Evolutionary conservation across 2,888 invertebrate genomes (phyloP).

Genomic region (Lypha dubia): DNA sequence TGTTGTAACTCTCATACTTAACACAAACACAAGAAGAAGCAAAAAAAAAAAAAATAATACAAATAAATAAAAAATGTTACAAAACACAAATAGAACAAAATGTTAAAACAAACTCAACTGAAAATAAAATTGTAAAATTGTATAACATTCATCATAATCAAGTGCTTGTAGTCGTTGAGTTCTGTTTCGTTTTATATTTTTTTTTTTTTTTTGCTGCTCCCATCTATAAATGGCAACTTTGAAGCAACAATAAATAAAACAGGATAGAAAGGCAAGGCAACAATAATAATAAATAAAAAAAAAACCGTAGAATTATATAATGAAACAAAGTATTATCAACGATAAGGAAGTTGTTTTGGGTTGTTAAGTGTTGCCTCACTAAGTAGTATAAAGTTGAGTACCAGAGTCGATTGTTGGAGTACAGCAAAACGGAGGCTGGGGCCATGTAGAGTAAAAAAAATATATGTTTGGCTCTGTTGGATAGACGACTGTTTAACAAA

Average conservation of each 20-base stretch:
- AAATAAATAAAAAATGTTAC: constrained; percentile 52
- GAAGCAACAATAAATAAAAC: constrained; percentile 60
- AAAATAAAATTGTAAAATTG: constrained; percentile 68
- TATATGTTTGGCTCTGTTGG: constrained; percentile 46
- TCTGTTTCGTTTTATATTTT: constrained; percentile 34
- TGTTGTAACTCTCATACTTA: constrained; percentile 62
- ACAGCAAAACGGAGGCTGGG: constrained; percentile 23
- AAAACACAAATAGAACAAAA: constrained; percentile 20
- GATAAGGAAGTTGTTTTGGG: constrained; percentile 72
- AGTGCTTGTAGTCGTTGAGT: constrained; percentile 67
- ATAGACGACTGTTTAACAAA: constrained; percentile 58
- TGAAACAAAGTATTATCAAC: constrained; percentile 73
- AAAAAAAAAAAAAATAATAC: constrained; percentile 36
- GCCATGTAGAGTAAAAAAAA: constrained; percentile 7
- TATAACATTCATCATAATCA: constrained; percentile 72
- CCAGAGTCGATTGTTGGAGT: constrained; percentile 3
- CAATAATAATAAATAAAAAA: constrained; percentile 41
- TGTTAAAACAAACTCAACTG: constrained; percentile 21
- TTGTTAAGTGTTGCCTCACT: constrained; percentile 71
- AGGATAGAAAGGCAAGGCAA: constrained; percentile 42
- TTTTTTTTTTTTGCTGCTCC: constrained; percentile 25
- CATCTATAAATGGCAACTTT: constrained; percentile 60
- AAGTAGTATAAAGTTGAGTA: constrained; percentile 57
- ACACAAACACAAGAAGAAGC: too few relatives aligned
- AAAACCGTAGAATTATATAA: constrained; percentile 62